A percentile compares a stretch with the other conserved stretches of the same genome.
These are phyloP conservation scores for Apocheima hispidaria DNA, from an alignment of 2,888 invertebrate genomes.

Conservation along the genomic window DNA sequence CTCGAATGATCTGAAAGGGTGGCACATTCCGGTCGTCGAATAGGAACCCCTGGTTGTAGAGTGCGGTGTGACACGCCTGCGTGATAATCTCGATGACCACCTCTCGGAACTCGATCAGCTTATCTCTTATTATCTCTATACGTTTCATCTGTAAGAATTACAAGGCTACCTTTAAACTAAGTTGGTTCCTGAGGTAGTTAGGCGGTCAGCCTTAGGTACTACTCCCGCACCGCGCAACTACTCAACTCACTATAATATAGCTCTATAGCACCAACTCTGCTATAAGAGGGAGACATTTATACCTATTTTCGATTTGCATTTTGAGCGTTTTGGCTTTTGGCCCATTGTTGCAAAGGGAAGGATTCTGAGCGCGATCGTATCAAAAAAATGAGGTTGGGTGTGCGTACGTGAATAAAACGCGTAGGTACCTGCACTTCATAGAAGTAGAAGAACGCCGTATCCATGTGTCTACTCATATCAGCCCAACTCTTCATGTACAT, in stretches of 20 bases:
- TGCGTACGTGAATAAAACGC: background rate
- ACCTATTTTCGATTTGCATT: no score
- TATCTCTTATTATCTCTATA: constrained; percentile 69
- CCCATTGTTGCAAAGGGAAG: no score
- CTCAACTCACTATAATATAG: no score
- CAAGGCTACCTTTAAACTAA: background rate
- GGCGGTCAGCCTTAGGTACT: no score
- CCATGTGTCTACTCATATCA: constrained; percentile 82
- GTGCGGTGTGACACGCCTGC: constrained; percentile 91
- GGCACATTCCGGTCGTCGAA: constrained; percentile 89
- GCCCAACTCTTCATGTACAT: constrained; percentile 88
- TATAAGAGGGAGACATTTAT: no score
- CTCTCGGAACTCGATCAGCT: constrained; percentile 67
- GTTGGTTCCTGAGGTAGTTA: no score
- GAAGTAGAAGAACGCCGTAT: constrained; percentile 88
- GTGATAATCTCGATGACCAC: constrained; percentile 77
- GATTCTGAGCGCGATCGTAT: no score
- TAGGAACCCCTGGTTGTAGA: constrained; percentile 91
- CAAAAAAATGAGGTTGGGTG: background rate
- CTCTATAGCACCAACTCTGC: no score
- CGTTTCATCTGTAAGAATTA: constrained; percentile 76
- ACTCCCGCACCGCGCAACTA: no score
- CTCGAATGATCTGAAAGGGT: constrained; percentile 80
- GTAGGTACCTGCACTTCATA: constrained; percentile 89
- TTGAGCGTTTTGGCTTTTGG: no score